Percentiles rank a stretch among this genome's conserved stretches.
Evolutionary conservation across 2,113 vertebrate species (phyloP).

Genomic region (Camelus bactrianus): DNA sequence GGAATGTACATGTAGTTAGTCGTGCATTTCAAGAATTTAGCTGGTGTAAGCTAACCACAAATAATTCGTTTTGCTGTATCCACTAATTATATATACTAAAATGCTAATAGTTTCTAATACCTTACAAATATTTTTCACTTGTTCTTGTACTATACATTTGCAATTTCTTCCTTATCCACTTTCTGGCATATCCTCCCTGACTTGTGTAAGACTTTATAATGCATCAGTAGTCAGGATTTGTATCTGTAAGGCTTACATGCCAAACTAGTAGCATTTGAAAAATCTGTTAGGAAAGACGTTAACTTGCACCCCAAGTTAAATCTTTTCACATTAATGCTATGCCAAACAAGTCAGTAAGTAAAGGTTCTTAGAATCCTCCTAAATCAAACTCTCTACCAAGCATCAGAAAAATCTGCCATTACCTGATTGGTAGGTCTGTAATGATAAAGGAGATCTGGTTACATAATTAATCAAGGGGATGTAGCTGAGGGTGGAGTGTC

Average conservation of each 20-base stretch:
- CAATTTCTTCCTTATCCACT: not conserved
- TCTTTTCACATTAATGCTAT: constrained; percentile 37
- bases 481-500: constrained; percentile 55
- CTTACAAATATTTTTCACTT: not conserved
- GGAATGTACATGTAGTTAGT: not conserved
- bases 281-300: not conserved
- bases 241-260: not conserved
- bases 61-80: constrained; percentile 12
- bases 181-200: not conserved
- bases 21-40: not conserved
- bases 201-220: not conserved
- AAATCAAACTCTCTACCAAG: not conserved
- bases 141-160: not conserved
- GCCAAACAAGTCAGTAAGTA: not conserved
- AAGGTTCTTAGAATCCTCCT: not conserved
- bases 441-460: constrained; percentile 49
- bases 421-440: constrained; percentile 43
- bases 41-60: not conserved
- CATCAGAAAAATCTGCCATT: constrained; percentile 35
- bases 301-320: not conserved
- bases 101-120: not conserved
- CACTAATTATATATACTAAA: not conserved
- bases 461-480: constrained; percentile 67
- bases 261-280: not conserved
- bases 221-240: not conserved